phyloP scores from a whole-genome alignment of 2,888 invertebrate genomes.

The Drosophila lutescens region DNA sequence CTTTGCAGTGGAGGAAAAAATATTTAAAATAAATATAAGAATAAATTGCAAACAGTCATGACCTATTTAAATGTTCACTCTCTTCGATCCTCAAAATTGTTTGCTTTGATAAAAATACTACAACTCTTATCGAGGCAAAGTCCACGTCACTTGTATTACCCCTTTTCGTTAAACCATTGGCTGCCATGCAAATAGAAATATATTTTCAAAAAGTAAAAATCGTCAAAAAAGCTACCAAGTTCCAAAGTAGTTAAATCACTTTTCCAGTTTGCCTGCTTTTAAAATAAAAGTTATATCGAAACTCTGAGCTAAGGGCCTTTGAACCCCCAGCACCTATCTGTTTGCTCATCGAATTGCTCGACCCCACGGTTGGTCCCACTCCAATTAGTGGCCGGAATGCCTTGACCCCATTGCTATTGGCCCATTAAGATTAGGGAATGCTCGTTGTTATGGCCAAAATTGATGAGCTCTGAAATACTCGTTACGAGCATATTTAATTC shows the following conservation, averaged over 20 bases:
- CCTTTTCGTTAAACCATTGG: no score
- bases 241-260: background rate
- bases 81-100: no score
- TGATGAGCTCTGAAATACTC: conserved; percentile 64
- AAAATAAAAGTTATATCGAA: background rate
- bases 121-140: no score
- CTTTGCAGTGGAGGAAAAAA: background rate
- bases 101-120: no score
- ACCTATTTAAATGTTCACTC: no score
- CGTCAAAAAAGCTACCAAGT: no score
- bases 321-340: conserved; percentile 12
- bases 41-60: no score
- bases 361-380: background rate
- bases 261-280: background rate
- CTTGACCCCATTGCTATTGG: conserved; percentile 34
- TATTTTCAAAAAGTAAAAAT: no score
- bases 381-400: conserved; percentile 23
- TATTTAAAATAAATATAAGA: background rate
- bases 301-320: conserved; percentile 3
- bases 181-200: no score
- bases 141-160: no score
- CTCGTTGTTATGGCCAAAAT: conserved; percentile 48
- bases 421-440: conserved; percentile 44
- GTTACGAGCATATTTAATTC: conserved; percentile 57
- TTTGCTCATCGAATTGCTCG: conserved; percentile 7